These are phyloP conservation scores for Chloroceryle aenea DNA, from an alignment of 2,113 vertebrate genomes.

Conservation along the genomic window DNA sequence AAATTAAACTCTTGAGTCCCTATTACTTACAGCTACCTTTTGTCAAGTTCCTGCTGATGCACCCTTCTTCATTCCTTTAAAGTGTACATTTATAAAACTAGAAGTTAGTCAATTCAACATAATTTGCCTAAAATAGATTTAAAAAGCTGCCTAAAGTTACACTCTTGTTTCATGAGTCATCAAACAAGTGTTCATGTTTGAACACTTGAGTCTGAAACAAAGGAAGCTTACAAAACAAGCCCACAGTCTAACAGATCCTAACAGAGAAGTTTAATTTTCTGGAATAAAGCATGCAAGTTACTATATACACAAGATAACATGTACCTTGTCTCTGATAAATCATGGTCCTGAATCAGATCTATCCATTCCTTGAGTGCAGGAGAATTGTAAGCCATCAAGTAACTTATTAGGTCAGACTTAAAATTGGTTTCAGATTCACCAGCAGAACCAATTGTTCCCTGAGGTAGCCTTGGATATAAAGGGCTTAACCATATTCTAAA, in stretches of 20 bases:
- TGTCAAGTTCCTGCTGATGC: background rate
- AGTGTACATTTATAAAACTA: background rate
- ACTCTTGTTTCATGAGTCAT: background rate
- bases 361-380: slow-evolving; percentile 88
- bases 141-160: background rate
- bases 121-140: background rate
- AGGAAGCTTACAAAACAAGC: background rate
- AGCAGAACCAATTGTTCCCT: slow-evolving; percentile 68
- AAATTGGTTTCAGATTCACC: slow-evolving; percentile 93
- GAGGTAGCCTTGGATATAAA: slow-evolving; percentile 85
- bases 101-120: background rate
- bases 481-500: slow-evolving; percentile 95
- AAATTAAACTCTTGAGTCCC: background rate
- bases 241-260: background rate
- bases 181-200: background rate
- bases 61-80: background rate
- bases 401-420: slow-evolving; percentile 90
- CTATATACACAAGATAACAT: background rate
- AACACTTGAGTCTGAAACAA: background rate
- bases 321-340: slow-evolving; percentile 93
- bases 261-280: background rate
- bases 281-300: background rate
- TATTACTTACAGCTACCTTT: background rate
- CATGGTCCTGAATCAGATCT: slow-evolving; percentile 85
- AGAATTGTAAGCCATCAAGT: slow-evolving; percentile 85